phyloP scores from a whole-genome alignment of 2,113 vertebrate species.

The Pipa parva region DNA sequence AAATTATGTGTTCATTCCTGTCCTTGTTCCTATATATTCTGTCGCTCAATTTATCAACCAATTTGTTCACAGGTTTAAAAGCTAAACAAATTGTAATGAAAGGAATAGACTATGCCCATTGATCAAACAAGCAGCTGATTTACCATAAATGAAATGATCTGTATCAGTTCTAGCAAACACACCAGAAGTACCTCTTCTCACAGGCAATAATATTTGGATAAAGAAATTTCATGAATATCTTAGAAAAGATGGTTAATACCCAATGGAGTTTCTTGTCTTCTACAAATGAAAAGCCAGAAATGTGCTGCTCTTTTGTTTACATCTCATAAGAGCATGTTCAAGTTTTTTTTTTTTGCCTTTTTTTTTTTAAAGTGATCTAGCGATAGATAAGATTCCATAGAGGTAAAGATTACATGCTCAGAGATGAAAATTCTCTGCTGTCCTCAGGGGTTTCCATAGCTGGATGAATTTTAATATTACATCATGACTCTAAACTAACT shows the following conservation, averaged over 20 bases:
- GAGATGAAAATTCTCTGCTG: slow-evolving; percentile 55
- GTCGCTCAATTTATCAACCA: too few species aligned
- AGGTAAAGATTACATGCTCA: slow-evolving; percentile 46
- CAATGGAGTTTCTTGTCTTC: neutral
- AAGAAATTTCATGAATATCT: slow-evolving; percentile 4
- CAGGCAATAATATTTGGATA: neutral
- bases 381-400: slow-evolving; percentile 54
- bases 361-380: slow-evolving; percentile 54
- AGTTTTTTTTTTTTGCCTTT: slow-evolving; percentile 45
- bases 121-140: too few species aligned
- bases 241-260: neutral
- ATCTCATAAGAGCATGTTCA: slow-evolving; percentile 42
- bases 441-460: slow-evolving; percentile 73
- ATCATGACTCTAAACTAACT: slow-evolving; percentile 86
- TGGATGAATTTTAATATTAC: slow-evolving; percentile 93
- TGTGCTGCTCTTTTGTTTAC: slow-evolving; percentile 35
- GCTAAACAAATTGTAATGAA: too few species aligned
- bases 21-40: too few species aligned
- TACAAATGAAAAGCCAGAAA: neutral
- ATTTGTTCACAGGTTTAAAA: too few species aligned
- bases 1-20: too few species aligned
- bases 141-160: too few species aligned
- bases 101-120: too few species aligned
- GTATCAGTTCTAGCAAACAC: neutral
- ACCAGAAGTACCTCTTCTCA: neutral